Evolutionary conservation across 2,113 vertebrate genomes (phyloP), one percentile per base, ranked within the genome.

Genomic region (Pterophyllum scalare): DNA sequence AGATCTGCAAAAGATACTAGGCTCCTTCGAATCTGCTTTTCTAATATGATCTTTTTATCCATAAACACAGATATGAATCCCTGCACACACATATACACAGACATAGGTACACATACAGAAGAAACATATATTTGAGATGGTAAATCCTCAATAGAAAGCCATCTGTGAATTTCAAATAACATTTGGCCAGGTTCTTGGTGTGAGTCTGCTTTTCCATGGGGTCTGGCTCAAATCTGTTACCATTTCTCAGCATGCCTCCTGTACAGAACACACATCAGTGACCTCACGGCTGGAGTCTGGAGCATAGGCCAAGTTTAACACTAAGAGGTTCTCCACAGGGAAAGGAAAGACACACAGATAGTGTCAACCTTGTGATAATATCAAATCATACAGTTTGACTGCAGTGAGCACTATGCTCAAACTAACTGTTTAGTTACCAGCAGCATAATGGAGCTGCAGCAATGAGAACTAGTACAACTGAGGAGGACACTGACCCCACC

Each of bases 251-350:
- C 87, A 86, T 83, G 90, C 72, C 62, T 64, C 90, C 67, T 89
- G 83, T 89, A 84, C 57, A 82, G 87, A 93, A 83, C 89, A 93
- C 89, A 93, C 90, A 90, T 88, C 90, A 79, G 54, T 88, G 91
- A 93, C 89, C 93, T 93, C 90, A 40, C 78, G 49, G 84, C 85
- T 81, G 89, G 86, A 90, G 84, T 82, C 58, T 15, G 49, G 77
- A 72, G 80, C 59, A 65, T 64, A 87, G 87, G 89, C 93, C 90
- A 91, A 84, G 61, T 87, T 85, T 72, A 85, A 31, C 13, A 77
- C 82, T 77, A 85, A 85, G 67, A 80, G 86, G 80, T 77, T 35
- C 84, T 90, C 90, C 40, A 80, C 38, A 14, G 67, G 54, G 77
- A 58, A 70, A 77, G 22, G 33, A 83, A 76, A 77, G 20, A 56